These are phyloP conservation scores for Pluvialis apricaria DNA, from an alignment of 2,113 vertebrate genomes.

Conservation along the genomic window DNA sequence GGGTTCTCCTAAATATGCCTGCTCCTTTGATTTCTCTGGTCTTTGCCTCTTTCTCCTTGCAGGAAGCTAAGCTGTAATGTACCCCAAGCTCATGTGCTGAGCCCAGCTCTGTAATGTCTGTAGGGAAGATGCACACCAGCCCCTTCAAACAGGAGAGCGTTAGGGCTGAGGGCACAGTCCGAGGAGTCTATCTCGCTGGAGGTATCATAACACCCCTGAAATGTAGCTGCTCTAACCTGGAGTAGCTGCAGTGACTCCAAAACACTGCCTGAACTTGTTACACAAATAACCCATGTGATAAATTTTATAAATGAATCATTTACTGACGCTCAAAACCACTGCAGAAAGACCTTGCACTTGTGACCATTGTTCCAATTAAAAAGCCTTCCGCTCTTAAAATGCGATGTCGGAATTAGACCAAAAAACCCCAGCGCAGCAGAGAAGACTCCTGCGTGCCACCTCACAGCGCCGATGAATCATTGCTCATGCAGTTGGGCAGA, in stretches of 20 bases:
- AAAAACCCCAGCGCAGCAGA: neutral
- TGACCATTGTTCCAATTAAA: neutral
- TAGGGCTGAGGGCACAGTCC: neutral
- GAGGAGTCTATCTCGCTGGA: neutral
- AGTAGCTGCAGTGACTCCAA: neutral
- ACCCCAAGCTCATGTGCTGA: neutral
- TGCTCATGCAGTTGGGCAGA: accelerated
- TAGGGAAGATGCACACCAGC: neutral
- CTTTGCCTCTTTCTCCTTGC: neutral
- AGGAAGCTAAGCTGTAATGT: neutral
- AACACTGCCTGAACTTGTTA: neutral
- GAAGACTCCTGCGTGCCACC: neutral
- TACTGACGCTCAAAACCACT: neutral
- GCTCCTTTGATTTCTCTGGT: neutral
- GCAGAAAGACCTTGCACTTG: neutral
- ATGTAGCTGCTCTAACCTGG: neutral
- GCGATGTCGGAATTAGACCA: neutral
- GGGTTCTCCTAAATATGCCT: neutral
- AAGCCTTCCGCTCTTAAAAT: neutral
- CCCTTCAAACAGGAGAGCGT: neutral
- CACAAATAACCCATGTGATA: neutral
- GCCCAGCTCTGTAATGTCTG: accelerated
- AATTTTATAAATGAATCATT: neutral
- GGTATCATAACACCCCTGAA: neutral
- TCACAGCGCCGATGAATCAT: accelerated